Percentiles rank a stretch among this genome's conserved stretches.
These are phyloP conservation scores for Scophthalmus maximus DNA, from an alignment of 2,113 vertebrate species.

Conservation along the genomic window DNA sequence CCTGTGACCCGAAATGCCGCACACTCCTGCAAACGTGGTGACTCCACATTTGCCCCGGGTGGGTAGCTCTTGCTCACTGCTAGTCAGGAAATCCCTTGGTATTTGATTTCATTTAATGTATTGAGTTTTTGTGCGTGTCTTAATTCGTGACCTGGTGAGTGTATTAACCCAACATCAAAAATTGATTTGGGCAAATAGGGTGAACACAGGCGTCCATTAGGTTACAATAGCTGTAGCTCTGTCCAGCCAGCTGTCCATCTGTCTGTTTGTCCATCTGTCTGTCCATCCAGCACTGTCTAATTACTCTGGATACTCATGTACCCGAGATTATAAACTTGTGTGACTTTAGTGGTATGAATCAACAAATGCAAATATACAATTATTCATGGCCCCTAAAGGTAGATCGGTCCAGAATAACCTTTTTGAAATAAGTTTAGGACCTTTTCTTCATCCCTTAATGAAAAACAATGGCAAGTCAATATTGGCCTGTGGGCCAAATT, in stretches of 20 bases:
- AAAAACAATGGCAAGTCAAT: too few species aligned
- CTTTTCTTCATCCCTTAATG: too few species aligned
- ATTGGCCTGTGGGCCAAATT: too few species aligned
- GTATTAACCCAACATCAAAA: neutral
- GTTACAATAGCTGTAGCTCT: neutral
- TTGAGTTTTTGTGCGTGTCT: neutral
- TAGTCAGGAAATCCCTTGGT: neutral
- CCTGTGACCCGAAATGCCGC: constrained; percentile 4
- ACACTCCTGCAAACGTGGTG: neutral
- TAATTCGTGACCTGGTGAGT: neutral
- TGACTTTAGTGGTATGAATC: too few species aligned
- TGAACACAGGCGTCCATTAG: neutral
- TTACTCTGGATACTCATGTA: too few species aligned
- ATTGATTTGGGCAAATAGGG: neutral
- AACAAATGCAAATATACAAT: too few species aligned
- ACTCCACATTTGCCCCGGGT: neutral
- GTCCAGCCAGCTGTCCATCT: neutral
- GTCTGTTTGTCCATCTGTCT: neutral
- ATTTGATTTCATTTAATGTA: neutral
- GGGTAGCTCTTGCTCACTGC: neutral
- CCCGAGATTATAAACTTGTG: too few species aligned
- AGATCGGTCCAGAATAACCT: too few species aligned
- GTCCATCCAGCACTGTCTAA: neutral
- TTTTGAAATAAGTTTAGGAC: too few species aligned
- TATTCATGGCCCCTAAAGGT: too few species aligned